Conservation (phyloP, 2,113 vertebrate species). For the Coptodon rendalli region DNA sequence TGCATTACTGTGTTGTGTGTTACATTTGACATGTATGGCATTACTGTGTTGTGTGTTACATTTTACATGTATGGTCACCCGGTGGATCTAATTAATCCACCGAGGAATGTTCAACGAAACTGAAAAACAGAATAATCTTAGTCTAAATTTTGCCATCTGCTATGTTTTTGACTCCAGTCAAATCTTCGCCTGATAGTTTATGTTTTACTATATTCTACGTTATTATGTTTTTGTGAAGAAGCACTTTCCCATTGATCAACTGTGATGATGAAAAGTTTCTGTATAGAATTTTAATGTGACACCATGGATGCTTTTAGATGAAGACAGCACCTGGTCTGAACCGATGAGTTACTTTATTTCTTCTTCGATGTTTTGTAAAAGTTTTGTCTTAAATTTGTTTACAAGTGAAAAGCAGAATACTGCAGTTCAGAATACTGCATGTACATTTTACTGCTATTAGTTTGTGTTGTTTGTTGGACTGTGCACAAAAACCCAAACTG, state of each 20-base stretch:
- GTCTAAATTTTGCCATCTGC: background rate
- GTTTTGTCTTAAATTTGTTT: background rate
- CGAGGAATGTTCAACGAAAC: fast-evolving
- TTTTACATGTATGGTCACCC: background rate
- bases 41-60: background rate
- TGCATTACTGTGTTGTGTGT: background rate
- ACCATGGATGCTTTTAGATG: background rate
- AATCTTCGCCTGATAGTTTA: background rate
- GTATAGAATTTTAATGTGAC: background rate
- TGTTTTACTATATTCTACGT: background rate
- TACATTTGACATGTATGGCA: background rate
- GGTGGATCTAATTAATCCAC: background rate
- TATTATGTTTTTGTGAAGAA: background rate
- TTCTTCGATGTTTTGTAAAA: background rate
- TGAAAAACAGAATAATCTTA: background rate
- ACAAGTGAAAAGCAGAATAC: background rate
- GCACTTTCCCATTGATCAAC: fast-evolving
- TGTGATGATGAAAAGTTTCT: background rate
- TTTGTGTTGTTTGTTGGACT: background rate
- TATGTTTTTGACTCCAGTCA: background rate
- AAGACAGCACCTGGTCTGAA: background rate
- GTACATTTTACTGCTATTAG: background rate
- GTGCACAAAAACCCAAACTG: background rate
- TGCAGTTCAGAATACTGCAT: background rate
- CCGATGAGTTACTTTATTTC: background rate